phyloP scores from a whole-genome alignment of 1,140 invertebrate species.

The Bombus confusus region DNA sequence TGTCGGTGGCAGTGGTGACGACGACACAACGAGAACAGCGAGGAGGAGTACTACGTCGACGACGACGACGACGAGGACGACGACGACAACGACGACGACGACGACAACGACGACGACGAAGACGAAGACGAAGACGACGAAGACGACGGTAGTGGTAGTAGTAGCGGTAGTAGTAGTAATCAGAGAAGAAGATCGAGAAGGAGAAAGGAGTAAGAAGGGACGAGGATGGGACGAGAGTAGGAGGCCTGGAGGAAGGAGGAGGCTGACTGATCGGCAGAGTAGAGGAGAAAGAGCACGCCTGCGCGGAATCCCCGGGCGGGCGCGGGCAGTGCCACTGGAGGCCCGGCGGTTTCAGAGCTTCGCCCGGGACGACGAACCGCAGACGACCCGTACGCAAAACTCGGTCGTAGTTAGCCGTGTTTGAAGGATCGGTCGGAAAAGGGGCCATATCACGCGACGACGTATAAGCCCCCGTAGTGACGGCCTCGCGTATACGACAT shows the following conservation, averaged over 20 bases:
- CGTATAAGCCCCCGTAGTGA: slow-evolving; percentile 13
- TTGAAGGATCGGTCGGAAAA: slow-evolving; percentile 18
- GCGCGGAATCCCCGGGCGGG: slow-evolving; percentile 81
- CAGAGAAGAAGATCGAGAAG: slow-evolving; percentile 28
- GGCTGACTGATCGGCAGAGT: slow-evolving; percentile 68
- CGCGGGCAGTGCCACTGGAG: slow-evolving; percentile 81
- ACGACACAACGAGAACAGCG: slow-evolving; percentile 10
- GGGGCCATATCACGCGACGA: slow-evolving; percentile 28
- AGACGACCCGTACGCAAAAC: slow-evolving; percentile 69
- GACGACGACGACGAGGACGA: slow-evolving; percentile 10
- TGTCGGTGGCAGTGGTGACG: slow-evolving; percentile 6
- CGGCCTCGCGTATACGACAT: background rate
- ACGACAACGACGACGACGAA: background rate
- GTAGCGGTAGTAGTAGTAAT: slow-evolving; percentile 33
- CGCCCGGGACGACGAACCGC: slow-evolving; percentile 80
- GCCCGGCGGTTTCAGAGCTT: slow-evolving; percentile 82
- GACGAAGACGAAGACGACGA: background rate
- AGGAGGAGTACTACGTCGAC: slow-evolving; percentile 7
- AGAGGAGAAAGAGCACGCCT: slow-evolving; percentile 78
- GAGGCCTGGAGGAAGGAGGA: slow-evolving; percentile 64
- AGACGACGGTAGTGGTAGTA: background rate
- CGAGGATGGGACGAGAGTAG: background rate
- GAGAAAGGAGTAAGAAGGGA: slow-evolving; percentile 32
- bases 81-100: background rate
- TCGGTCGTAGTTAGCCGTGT: slow-evolving; percentile 61